Evolutionary conservation across 53 echinoderm and acorn worm genomes (phyloP).

Genomic region (Temnopleurus reevesii): DNA sequence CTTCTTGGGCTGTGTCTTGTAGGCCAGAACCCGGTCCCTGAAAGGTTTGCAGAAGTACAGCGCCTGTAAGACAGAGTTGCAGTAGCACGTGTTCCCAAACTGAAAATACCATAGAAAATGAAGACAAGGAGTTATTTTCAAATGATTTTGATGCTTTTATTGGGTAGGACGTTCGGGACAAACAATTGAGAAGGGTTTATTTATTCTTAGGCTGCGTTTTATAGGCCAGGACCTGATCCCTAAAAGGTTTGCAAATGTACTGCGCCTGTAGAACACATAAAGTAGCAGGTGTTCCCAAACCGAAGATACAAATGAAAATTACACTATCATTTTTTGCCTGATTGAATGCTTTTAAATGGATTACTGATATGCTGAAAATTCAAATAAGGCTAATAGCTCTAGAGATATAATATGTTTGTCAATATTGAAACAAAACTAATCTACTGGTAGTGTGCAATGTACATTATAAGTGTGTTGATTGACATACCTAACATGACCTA

Average conservation of each 20-base stretch:
- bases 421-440: no score
- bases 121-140: not conserved
- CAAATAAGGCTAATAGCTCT: no score
- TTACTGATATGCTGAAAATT: no score
- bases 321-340: no score
- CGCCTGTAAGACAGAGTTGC: constrained; percentile 95
- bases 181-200: constrained; percentile 88
- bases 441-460: no score
- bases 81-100: constrained; percentile 99
- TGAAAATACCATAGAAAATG: not conserved
- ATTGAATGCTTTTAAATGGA: no score
- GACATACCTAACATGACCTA: no score
- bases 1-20: constrained; percentile 95
- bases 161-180: constrained; percentile 90
- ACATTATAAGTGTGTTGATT: no score
- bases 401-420: no score
- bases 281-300: constrained; percentile 99
- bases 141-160: no score
- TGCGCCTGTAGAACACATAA: constrained; percentile 94
- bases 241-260: constrained; percentile 98
- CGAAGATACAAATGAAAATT: constrained; percentile 25
- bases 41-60: constrained; percentile 99
- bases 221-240: constrained; percentile 88
- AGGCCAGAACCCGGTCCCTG: constrained; percentile 85
- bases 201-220: constrained; percentile 96